phyloP scores from a whole-genome alignment of 2,113 vertebrate species.

The Benitochromis conjunctus region DNA sequence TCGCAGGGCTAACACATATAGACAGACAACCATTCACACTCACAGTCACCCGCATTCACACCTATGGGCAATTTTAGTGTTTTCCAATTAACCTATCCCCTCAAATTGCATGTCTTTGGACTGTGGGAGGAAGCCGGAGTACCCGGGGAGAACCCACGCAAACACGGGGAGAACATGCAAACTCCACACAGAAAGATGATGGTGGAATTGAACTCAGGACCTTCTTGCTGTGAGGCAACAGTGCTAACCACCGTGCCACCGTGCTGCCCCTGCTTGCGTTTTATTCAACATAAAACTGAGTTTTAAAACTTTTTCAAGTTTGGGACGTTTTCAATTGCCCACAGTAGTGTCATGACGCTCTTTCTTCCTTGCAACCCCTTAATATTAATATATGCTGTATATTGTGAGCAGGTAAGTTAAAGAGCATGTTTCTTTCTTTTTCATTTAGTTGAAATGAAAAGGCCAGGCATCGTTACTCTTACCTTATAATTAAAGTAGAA shows the following conservation, averaged over 20 bases:
- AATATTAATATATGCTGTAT: background rate
- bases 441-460: background rate
- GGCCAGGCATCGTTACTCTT: too few relatives aligned
- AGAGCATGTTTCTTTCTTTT: background rate
- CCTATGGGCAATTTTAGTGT: background rate
- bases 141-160: too few relatives aligned
- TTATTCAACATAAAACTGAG: background rate
- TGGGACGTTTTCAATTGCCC: background rate
- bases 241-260: fast-evolving
- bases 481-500: background rate
- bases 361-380: background rate
- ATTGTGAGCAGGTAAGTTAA: background rate
- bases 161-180: too few relatives aligned
- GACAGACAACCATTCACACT: background rate
- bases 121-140: too few relatives aligned
- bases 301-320: background rate
- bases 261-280: too few relatives aligned
- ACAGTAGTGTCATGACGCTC: background rate
- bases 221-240: fast-evolving
- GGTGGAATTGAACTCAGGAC: background rate
- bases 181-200: background rate
- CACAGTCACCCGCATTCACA: background rate
- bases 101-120: background rate
- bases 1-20: fast-evolving
- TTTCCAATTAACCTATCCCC: background rate